phyloP scores from a whole-genome alignment of 2,888 invertebrate species.

The Harpalus rubripes region DNA sequence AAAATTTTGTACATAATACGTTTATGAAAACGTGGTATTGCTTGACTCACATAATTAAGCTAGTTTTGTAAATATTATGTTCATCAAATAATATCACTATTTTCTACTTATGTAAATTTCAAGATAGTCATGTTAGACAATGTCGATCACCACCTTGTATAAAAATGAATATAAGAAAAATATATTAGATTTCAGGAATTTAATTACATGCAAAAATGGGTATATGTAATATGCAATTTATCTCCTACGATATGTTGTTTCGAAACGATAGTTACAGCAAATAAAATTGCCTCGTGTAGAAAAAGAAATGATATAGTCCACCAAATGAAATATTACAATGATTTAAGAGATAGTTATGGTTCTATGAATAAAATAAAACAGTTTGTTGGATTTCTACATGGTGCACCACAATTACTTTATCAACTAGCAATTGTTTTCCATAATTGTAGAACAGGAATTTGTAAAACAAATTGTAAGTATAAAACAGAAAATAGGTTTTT shows the following conservation, averaged over 20 bases:
- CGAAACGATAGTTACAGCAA: conserved; percentile 16
- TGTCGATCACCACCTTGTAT: not conserved
- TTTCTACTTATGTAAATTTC: too few relatives aligned
- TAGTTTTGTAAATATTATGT: too few relatives aligned
- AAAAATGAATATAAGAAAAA: not conserved
- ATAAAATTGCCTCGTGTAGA: not conserved
- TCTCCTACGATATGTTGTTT: conserved; percentile 35
- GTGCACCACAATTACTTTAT: conserved; percentile 14
- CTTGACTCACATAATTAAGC: too few relatives aligned
- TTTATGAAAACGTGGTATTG: too few relatives aligned
- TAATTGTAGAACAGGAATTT: not conserved
- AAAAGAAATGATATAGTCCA: conserved; percentile 1
- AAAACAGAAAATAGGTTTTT: not conserved
- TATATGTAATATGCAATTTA: conserved; percentile 32
- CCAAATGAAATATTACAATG: conserved; percentile 15
- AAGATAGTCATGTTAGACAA: too few relatives aligned
- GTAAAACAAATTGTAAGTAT: conserved; percentile 15
- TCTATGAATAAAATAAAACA: conserved; percentile 15
- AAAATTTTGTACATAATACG: too few relatives aligned
- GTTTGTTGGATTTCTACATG: conserved; percentile 27
- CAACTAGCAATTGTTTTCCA: conserved; percentile 19
- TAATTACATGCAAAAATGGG: not conserved
- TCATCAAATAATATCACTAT: too few relatives aligned
- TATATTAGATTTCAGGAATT: conserved; percentile 13
- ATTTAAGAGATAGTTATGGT: conserved; percentile 9